phyloP scores from a whole-genome alignment of 2,888 invertebrate species.

The Branchellion lobata region DNA sequence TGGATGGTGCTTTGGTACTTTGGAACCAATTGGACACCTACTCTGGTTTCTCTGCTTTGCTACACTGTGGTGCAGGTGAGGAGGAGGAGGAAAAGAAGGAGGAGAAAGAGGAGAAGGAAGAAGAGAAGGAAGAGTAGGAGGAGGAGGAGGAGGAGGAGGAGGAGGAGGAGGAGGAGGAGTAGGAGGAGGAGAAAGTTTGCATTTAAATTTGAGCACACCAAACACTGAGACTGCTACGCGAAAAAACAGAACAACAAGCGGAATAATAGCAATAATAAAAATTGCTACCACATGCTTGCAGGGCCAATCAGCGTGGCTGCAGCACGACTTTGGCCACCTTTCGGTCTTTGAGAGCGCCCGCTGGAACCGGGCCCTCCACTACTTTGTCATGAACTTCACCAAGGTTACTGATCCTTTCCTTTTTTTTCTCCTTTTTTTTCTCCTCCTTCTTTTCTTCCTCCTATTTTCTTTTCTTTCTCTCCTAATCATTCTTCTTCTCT shows the following conservation, averaged over 20 bases:
- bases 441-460: constrained; percentile 1
- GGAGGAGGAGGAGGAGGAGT: too few relatives aligned
- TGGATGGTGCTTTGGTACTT: constrained; percentile 56
- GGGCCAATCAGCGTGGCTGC: constrained; percentile 61
- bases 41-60: constrained; percentile 54
- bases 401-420: constrained; percentile 55
- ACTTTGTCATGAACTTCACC: constrained; percentile 57
- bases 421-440: neutral
- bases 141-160: too few relatives aligned
- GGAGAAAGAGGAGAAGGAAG: too few relatives aligned
- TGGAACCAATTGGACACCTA: constrained; percentile 58
- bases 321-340: constrained; percentile 62
- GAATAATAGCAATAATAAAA: too few relatives aligned
- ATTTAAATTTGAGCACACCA: too few relatives aligned
- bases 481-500: too few relatives aligned
- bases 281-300: constrained; percentile 47
- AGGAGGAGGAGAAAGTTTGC: too few relatives aligned
- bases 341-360: constrained; percentile 58
- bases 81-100: too few relatives aligned
- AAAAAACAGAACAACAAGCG: too few relatives aligned
- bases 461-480: too few relatives aligned
- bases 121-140: too few relatives aligned
- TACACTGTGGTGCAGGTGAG: constrained; percentile 58
- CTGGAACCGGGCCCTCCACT: constrained; percentile 58
- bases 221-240: too few relatives aligned